A percentile compares a stretch with the other conserved stretches of the same genome.
These are phyloP conservation scores for Pluvianellus socialis DNA, from an alignment of 2,113 vertebrate genomes.

Conservation along the genomic window DNA sequence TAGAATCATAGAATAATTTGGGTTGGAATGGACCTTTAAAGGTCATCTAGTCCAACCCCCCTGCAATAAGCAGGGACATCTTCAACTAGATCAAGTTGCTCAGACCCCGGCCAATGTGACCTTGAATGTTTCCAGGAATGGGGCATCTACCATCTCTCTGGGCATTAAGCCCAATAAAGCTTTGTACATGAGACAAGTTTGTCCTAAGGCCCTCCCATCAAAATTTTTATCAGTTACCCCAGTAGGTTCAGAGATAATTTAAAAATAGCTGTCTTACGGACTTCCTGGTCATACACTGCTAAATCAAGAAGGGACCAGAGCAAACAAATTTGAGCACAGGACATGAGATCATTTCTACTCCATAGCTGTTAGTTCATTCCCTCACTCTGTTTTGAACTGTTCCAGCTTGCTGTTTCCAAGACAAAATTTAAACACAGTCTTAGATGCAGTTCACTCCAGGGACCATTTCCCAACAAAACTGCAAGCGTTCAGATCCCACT, in stretches of 20 bases:
- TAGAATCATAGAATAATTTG: neutral
- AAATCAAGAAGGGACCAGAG: neutral
- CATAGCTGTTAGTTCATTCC: neutral
- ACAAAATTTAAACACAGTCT: neutral
- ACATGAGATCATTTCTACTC: neutral
- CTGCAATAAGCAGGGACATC: neutral
- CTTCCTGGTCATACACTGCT: neutral
- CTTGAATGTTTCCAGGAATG: neutral
- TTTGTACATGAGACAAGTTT: neutral
- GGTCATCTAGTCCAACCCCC: neutral
- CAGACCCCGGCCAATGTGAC: neutral
- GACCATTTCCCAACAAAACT: neutral
- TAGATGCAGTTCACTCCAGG: neutral
- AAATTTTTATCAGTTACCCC: neutral
- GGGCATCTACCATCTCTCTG: neutral
- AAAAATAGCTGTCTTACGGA: accelerated
- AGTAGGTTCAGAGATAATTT: neutral
- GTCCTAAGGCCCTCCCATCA: neutral
- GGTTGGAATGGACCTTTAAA: neutral
- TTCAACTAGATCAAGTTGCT: neutral
- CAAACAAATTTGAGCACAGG: neutral
- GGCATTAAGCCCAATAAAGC: neutral
- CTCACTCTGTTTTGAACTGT: neutral
- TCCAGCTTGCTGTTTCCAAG: neutral
- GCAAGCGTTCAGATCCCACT: neutral